Percentiles rank a stretch among this genome's conserved stretches.
phyloP scores from a whole-genome alignment of 2,888 invertebrate species.

The Melanostoma mellinum region DNA sequence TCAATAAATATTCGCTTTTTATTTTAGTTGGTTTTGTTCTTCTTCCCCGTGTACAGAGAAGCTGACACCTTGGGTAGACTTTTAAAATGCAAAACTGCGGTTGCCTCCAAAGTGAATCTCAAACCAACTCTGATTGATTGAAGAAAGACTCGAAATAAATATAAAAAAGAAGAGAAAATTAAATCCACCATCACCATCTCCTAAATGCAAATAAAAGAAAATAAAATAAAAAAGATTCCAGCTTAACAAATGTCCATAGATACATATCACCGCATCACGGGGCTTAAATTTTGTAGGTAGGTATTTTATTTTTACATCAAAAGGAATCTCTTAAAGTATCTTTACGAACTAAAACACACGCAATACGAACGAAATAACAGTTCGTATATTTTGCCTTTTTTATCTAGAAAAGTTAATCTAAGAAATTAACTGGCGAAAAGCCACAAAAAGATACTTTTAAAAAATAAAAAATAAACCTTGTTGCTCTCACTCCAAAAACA shows the following conservation, averaged over 20 bases:
- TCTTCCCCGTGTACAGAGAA: background rate
- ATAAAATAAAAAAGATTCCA: conserved; percentile 6
- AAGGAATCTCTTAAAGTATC: conserved; percentile 56
- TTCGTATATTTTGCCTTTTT: conserved; percentile 40
- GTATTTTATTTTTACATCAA: conserved; percentile 27
- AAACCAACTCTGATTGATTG: conserved; percentile 62
- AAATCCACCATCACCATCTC: background rate
- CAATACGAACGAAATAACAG: conserved; percentile 53
- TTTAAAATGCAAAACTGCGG: conserved; percentile 60
- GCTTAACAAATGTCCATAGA: conserved; percentile 57
- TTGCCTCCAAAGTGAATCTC: conserved; percentile 31
- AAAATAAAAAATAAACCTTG: conserved; percentile 38
- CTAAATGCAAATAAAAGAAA: too few relatives aligned
- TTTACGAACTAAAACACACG: conserved; percentile 65
- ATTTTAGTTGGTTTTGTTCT: background rate
- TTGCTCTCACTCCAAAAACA: conserved; percentile 55
- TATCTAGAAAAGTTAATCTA: conserved; percentile 71
- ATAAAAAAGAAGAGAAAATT: conserved; percentile 4
- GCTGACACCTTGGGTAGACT: conserved; percentile 57
- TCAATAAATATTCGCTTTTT: background rate
- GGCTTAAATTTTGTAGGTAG: background rate
- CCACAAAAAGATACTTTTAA: conserved; percentile 50
- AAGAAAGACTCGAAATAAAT: conserved; percentile 25
- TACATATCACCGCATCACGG: conserved; percentile 45
- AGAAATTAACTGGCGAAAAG: conserved; percentile 71